Percentiles rank a stretch among this genome's conserved stretches.
These are phyloP conservation scores for Drosophila hydei DNA, from an alignment of 1,140 invertebrate species.

Conservation along the genomic window DNA sequence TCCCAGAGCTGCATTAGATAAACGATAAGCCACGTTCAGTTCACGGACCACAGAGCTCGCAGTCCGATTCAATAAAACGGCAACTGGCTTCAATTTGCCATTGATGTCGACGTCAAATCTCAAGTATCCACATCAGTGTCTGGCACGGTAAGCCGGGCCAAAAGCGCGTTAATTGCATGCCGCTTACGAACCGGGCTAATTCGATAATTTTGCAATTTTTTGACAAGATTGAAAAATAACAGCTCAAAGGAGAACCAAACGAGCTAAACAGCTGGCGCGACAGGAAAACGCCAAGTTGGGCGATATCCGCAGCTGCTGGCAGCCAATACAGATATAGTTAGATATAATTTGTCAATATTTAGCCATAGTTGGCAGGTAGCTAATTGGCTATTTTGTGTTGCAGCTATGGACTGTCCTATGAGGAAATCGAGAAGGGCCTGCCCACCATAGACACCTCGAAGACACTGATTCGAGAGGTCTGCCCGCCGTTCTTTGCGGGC, in stretches of 20 bases:
- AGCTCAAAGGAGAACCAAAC: slow-evolving; percentile 7
- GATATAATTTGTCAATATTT: slow-evolving; percentile 36
- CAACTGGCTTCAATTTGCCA: slow-evolving; percentile 50
- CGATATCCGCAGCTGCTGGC: slow-evolving; percentile 60
- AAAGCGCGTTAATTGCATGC: slow-evolving; percentile 60
- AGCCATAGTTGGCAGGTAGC: slow-evolving; percentile 14
- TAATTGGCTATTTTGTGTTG: slow-evolving; percentile 20
- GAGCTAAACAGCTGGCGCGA: slow-evolving; percentile 7
- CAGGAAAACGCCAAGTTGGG: slow-evolving; percentile 61
- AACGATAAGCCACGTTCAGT: not conserved
- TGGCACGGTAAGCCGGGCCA: slow-evolving; percentile 29
- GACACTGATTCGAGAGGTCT: slow-evolving; percentile 93
- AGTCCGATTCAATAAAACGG: slow-evolving; percentile 17
- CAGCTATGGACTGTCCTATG: slow-evolving; percentile 92
- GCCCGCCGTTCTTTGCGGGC: slow-evolving; percentile 93
- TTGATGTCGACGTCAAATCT: slow-evolving; percentile 56
- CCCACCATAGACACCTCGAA: slow-evolving; percentile 95
- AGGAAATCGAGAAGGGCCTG: slow-evolving; percentile 94
- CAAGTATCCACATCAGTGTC: slow-evolving; percentile 41
- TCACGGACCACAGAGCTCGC: slow-evolving; percentile 4
- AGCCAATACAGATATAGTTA: slow-evolving; percentile 6
- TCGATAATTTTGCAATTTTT: slow-evolving; percentile 65
- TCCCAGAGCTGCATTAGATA: slow-evolving; percentile 9
- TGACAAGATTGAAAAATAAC: slow-evolving; percentile 46
- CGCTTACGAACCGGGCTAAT: slow-evolving; percentile 57